Conservation (phyloP, 2,888 invertebrate species). For the Macrosoma leucophasiata region DNA sequence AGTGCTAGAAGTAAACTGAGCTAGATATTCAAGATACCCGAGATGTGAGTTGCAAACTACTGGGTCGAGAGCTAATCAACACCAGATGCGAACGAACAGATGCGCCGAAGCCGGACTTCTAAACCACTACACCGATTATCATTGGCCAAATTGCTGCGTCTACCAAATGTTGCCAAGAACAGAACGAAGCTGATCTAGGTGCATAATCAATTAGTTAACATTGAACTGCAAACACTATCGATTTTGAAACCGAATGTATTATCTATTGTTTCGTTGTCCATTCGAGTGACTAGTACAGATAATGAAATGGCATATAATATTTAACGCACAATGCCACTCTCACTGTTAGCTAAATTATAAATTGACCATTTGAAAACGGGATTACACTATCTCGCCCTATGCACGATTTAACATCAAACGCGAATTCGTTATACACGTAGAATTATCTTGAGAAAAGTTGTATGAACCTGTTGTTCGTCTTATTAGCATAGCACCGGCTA, state of each 20-base stretch:
- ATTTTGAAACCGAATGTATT: slow-evolving; percentile 10
- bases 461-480: slow-evolving; percentile 67
- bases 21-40: slow-evolving; percentile 47
- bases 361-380: slow-evolving; percentile 62
- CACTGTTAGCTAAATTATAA: slow-evolving; percentile 60
- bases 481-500: slow-evolving; percentile 63
- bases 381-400: slow-evolving; percentile 56
- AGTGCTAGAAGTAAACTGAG: slow-evolving; percentile 40
- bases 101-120: slow-evolving; percentile 67
- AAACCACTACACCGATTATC: slow-evolving; percentile 67
- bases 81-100: slow-evolving; percentile 52
- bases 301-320: slow-evolving; percentile 46
- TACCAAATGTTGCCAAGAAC: slow-evolving; percentile 63
- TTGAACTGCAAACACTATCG: no score
- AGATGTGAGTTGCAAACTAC: slow-evolving; percentile 53
- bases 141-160: slow-evolving; percentile 51
- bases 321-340: slow-evolving; percentile 58
- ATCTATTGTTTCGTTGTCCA: slow-evolving; percentile 14
- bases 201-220: no score
- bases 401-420: slow-evolving; percentile 72
- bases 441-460: slow-evolving; percentile 66
- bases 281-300: slow-evolving; percentile 18
- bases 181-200: no score
- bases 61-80: slow-evolving; percentile 52
- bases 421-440: slow-evolving; percentile 73